Evolutionary conservation across 1,140 invertebrate genomes (phyloP).

Genomic region (Orius insidiosus): DNA sequence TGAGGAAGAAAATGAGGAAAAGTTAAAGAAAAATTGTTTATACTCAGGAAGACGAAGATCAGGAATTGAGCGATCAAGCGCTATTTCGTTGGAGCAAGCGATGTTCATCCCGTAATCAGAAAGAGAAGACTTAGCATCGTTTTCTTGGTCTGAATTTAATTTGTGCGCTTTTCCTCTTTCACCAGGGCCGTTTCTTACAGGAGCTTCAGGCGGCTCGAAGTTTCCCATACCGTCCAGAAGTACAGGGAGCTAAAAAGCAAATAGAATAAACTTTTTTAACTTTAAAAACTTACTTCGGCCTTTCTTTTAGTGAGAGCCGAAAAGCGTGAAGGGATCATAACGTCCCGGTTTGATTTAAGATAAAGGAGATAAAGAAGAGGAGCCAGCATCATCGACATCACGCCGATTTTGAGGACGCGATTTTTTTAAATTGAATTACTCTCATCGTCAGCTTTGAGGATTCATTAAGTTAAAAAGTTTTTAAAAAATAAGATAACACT

Average conservation of each 20-base stretch:
- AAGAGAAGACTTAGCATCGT: constrained; percentile 57
- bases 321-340: constrained; percentile 22
- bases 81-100: constrained; percentile 88
- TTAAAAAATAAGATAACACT: too few species aligned
- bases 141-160: constrained; percentile 51
- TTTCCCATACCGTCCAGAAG: constrained; percentile 31
- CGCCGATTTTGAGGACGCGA: constrained; percentile 24
- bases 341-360: constrained; percentile 20
- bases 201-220: constrained; percentile 47
- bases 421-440: constrained; percentile 27
- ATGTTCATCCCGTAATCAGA: constrained; percentile 94
- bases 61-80: constrained; percentile 55
- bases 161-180: constrained; percentile 64
- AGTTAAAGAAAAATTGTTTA: constrained; percentile 20
- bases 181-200: constrained; percentile 53
- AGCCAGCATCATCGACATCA: constrained; percentile 20
- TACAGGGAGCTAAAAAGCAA: constrained; percentile 22
- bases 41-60: constrained; percentile 75
- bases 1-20: constrained; percentile 21
- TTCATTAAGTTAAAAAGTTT: neutral
- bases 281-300: neutral
- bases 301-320: neutral
- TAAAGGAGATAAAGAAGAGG: constrained; percentile 24
- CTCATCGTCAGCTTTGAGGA: constrained; percentile 23
- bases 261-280: neutral